phyloP scores from a whole-genome alignment of 2,888 invertebrate species.

The Apocheima hispidaria region DNA sequence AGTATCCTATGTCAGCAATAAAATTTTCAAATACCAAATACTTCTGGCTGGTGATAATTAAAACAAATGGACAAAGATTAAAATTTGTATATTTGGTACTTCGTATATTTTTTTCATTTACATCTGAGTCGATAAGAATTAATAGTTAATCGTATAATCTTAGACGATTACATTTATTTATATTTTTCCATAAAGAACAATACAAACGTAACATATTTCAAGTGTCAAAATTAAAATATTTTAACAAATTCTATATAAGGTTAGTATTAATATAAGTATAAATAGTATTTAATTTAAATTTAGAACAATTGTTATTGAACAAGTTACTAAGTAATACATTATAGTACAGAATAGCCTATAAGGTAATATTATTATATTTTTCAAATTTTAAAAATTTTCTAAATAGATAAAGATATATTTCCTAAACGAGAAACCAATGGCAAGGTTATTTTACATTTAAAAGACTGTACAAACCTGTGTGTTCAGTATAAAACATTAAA shows the following conservation, averaged over 20 bases:
- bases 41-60: background rate
- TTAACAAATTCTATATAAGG: slow-evolving; percentile 78
- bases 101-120: slow-evolving; percentile 85
- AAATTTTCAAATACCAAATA: no score
- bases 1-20: no score
- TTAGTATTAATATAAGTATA: slow-evolving; percentile 63
- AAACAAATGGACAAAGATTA: slow-evolving; percentile 71
- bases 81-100: slow-evolving; percentile 86
- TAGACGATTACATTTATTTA: slow-evolving; percentile 70
- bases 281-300: slow-evolving; percentile 60
- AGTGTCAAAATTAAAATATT: slow-evolving; percentile 71
- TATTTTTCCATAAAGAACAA: slow-evolving; percentile 72
- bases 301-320: slow-evolving; percentile 84
- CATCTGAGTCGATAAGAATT: slow-evolving; percentile 82
- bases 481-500: slow-evolving; percentile 36
- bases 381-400: slow-evolving; percentile 60
- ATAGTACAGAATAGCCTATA: slow-evolving; percentile 70
- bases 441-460: slow-evolving; percentile 55
- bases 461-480: slow-evolving; percentile 54
- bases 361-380: slow-evolving; percentile 55
- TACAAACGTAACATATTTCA: slow-evolving; percentile 73
- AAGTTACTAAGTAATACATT: slow-evolving; percentile 68
- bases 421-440: slow-evolving; percentile 62
- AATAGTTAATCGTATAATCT: slow-evolving; percentile 77
- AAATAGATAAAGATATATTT: slow-evolving; percentile 53